Evolutionary conservation across 1,140 invertebrate genomes (phyloP), one percentile per base, ranked within the genome.

Genomic region (Asbolus verrucosus): DNA sequence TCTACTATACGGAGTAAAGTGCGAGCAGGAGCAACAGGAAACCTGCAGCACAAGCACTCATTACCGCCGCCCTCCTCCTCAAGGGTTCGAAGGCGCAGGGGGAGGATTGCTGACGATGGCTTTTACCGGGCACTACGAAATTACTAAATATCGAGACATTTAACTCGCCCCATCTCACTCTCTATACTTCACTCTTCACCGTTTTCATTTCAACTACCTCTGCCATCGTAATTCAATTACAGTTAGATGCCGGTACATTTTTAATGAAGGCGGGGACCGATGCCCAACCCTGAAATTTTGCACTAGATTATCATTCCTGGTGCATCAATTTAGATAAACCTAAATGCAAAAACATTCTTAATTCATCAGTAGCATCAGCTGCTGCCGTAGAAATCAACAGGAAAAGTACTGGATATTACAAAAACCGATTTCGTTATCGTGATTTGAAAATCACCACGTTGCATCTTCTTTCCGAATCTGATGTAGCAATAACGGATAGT

Each of bases 31-130:
- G 67, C 71, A 70, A 73, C 71, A 73, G 71, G 74, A 73, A 75
- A 73, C 70, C 66, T 75, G 76, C 74, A 72, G 74, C 72, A 75
- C 76, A 73, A 75, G 76, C 76, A 75, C 72, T 77, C 74, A 75
- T 75, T 75, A 75, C 71, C 70, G 68, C 38, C 43, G 16, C 21
- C 61, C 19, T 15, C 30, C 54, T 31, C 61, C 36, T 21, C 33
- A 33, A 60, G 21, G 54, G 19, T 41, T 38, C 16, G 8, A 11
- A 19, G 11, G 39, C 15, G 59, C 36, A 6, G 19, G 21, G 13
- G 16, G 39, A 13, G 60, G 33, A 39, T 41, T 63, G 61, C 61
- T 63, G 61, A 63, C 61, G 61, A 63, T 63, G 61, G 61, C 61
- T 63, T 63, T 63, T 63, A 63, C 61, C 61, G 61, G 61, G 61